These are phyloP conservation scores for Gryllus longicercus DNA, from an alignment of 2,888 invertebrate genomes.

Conservation along the genomic window DNA sequence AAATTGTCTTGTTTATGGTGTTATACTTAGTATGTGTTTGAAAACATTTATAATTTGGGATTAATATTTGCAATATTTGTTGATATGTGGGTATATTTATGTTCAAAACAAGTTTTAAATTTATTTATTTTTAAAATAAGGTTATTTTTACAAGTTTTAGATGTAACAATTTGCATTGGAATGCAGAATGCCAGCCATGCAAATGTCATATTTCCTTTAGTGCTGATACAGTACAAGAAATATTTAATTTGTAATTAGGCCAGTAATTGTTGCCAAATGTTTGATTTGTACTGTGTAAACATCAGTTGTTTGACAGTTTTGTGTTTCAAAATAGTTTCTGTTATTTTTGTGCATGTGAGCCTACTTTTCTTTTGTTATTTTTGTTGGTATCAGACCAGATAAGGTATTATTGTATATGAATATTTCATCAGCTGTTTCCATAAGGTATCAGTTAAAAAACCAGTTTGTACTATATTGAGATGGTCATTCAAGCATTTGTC, in stretches of 20 bases:
- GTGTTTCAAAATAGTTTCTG: slow-evolving; percentile 18
- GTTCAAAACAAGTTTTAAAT: not conserved
- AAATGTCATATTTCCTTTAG: not conserved
- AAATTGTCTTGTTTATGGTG: not conserved
- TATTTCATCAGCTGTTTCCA: not conserved
- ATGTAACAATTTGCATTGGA: not conserved
- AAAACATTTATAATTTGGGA: not conserved
- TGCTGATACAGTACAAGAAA: not conserved
- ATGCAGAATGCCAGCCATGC: not conserved
- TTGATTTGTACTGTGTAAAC: not conserved
- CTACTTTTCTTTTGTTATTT: slow-evolving; percentile 1
- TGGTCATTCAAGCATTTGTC: too few relatives aligned
- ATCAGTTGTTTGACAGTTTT: not conserved
- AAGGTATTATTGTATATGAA: not conserved
- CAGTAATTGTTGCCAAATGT: slow-evolving; percentile 23
- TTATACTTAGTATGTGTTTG: not conserved
- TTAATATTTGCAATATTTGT: not conserved
- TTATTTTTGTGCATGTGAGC: slow-evolving; percentile 23
- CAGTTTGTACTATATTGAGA: too few relatives aligned
- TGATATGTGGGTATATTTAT: not conserved
- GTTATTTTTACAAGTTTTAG: not conserved
- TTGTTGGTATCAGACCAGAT: too few relatives aligned
- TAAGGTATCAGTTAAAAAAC: not conserved
- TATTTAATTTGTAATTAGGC: not conserved
- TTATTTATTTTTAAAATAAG: slow-evolving; percentile 4